Evolutionary conservation across 2,797 vertebrate species (phyloP), one percentile per base, ranked within the genome.

Genomic region (Crossoptilon crossoptilon): DNA sequence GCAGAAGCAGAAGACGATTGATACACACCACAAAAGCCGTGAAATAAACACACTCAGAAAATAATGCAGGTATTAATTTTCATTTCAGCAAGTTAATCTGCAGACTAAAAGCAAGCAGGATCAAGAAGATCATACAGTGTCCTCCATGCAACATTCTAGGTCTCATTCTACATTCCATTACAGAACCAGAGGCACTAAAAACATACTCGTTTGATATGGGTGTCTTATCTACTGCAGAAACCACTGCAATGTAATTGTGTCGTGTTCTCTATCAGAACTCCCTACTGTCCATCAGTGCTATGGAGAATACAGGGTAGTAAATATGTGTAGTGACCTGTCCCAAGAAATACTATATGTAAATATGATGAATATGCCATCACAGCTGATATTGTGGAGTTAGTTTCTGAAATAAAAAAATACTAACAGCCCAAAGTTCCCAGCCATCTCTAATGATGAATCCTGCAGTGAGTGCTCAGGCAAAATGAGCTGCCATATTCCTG

Each of bases 401-500:
- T 39, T 75, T 31, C 41, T 23, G 39, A 60, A 78, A 85, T 49
- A 55, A 62, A 29, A 29, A 29, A 51, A 31, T 3, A 15, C n/a
- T 16, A 46, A 23, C 18, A 58, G 79, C n/a, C 67, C n/a, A 10
- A 72, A 41, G 19, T 21, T 88, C 70, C 46, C 46, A 83, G 1
- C 13, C 22, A 62, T 15, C n/a, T 70, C 79, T 67, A 53, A 46
- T n/a, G 27, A 68, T 9, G 37, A 92, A 70, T 63, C 21, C 16
- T 67, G 66, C 44, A 37, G 59, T 31, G 63, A 73, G 15, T 35
- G 23, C 24, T 51, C 29, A 67, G 49, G 15, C 82, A 86, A 21
- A 63, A 18, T 16, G n/a, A 85, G 18, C 31, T 85, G 78, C 91
- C 84, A 53, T 84, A 88, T 49, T 73, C 76, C 93, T 73, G 84